Percentiles rank a stretch among this genome's conserved stretches.
These are phyloP conservation scores for Magallana ariakensis DNA, from an alignment of 1,140 invertebrate genomes.

Conservation along the genomic window DNA sequence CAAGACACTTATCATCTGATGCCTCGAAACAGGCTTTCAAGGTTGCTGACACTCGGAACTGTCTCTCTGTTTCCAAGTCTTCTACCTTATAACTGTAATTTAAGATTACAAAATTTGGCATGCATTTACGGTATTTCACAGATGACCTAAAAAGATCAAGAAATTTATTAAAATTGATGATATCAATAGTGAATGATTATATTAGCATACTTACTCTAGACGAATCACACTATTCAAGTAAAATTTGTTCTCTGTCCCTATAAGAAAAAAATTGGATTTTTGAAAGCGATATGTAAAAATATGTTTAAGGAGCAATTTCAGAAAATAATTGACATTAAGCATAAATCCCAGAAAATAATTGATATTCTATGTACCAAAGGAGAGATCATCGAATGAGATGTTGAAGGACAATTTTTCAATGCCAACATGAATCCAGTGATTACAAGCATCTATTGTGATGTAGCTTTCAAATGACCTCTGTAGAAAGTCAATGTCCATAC, in stretches of 20 bases:
- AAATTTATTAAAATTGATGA: no score
- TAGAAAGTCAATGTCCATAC: slow-evolving; percentile 56
- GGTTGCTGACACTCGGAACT: neutral
- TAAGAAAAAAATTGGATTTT: neutral
- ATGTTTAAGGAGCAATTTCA: no score
- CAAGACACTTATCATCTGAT: slow-evolving; percentile 14
- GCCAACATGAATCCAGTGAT: slow-evolving; percentile 50
- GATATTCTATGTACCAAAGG: neutral
- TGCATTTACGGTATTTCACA: no score
- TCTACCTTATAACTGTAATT: slow-evolving; percentile 17
- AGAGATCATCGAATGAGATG: slow-evolving; percentile 25
- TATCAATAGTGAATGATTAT: neutral
- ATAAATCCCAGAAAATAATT: no score
- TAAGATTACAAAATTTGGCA: no score
- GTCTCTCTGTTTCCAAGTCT: slow-evolving; percentile 27
- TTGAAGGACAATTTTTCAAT: slow-evolving; percentile 58
- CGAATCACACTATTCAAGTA: slow-evolving; percentile 24
- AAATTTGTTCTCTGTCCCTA: slow-evolving; percentile 23
- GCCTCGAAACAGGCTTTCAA: slow-evolving; percentile 36
- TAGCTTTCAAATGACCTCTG: slow-evolving; percentile 54
- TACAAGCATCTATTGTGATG: slow-evolving; percentile 54
- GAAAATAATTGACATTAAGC: no score
- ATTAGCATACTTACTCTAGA: neutral
- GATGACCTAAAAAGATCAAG: no score
- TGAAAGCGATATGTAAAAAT: no score